Evolutionary conservation across 2,888 invertebrate genomes (phyloP).

Genomic region (Hirtodrosophila trivittata): DNA sequence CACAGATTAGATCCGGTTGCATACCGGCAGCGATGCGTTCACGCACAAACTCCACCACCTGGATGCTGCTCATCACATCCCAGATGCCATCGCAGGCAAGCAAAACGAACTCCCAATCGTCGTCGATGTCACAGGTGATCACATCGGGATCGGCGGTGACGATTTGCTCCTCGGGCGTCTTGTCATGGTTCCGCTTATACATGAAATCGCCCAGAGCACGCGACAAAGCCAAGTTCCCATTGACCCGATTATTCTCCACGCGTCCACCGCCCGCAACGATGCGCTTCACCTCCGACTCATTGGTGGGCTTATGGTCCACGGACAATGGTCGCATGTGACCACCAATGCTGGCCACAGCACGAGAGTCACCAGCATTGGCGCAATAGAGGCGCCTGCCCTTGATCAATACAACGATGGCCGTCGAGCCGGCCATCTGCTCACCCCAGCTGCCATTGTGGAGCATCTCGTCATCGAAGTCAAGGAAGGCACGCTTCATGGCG

Average conservation of each 20-base stretch:
- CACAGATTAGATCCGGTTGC: slow-evolving; percentile 97
- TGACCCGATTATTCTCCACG: slow-evolving; percentile 98
- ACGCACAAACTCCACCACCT: slow-evolving; percentile 95
- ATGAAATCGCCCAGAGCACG: slow-evolving; percentile 98
- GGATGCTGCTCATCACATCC: slow-evolving; percentile 98
- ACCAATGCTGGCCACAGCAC: slow-evolving; percentile 94
- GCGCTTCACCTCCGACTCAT: slow-evolving; percentile 92
- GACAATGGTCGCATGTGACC: slow-evolving; percentile 90
- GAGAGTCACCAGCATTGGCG: slow-evolving; percentile 98
- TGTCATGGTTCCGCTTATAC: slow-evolving; percentile 94
- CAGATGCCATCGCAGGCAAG: slow-evolving; percentile 99
- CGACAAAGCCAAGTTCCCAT: slow-evolving; percentile 97
- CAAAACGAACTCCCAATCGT: slow-evolving; percentile 97
- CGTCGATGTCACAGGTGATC: slow-evolving; percentile 89
- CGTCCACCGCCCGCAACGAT: slow-evolving; percentile 97
- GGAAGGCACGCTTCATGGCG: slow-evolving; percentile 93
- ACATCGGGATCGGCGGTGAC: slow-evolving; percentile 99
- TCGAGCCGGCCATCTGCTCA: slow-evolving; percentile 97
- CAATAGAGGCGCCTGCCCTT: slow-evolving; percentile 94
- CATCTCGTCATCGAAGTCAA: slow-evolving; percentile 97
- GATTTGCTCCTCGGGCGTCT: slow-evolving; percentile 96
- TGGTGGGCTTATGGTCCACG: slow-evolving; percentile 97
- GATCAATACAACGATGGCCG: slow-evolving; percentile 94
- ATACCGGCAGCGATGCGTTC: slow-evolving; percentile 90
- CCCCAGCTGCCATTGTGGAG: slow-evolving; percentile 92